Evolutionary conservation across 2,888 invertebrate species (phyloP).

Genomic region (Rosalia funebris): DNA sequence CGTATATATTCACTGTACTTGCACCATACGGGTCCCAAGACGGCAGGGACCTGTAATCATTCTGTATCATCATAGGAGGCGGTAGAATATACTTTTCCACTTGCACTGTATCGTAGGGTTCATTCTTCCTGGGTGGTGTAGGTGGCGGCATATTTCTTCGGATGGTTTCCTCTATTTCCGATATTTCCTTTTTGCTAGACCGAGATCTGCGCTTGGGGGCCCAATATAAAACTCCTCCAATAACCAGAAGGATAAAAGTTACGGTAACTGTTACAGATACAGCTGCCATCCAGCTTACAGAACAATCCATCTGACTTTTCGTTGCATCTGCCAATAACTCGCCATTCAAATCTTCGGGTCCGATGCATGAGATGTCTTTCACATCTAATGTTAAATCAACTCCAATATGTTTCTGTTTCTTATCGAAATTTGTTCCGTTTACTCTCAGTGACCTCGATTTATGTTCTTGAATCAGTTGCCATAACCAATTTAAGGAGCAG

Average conservation of each 20-base stretch:
- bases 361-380: constrained; percentile 69
- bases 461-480: constrained; percentile 72
- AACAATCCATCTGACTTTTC: constrained; percentile 73
- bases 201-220: constrained; percentile 53
- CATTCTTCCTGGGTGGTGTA: constrained; percentile 40
- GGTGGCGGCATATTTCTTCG: constrained; percentile 42
- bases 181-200: constrained; percentile 50
- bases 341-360: constrained; percentile 68
- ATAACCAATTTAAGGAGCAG: constrained; percentile 87
- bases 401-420: constrained; percentile 56
- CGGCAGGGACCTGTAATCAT: constrained; percentile 59
- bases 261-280: constrained; percentile 65
- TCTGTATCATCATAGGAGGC: constrained; percentile 54
- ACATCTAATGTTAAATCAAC: constrained; percentile 66
- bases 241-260: constrained; percentile 54
- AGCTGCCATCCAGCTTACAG: constrained; percentile 71
- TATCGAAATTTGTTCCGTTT: constrained; percentile 44
- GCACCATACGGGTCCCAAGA: constrained; percentile 60
- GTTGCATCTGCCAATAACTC: constrained; percentile 69
- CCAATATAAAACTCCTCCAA: constrained; percentile 57
- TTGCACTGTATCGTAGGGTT: constrained; percentile 52
- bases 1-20: constrained; percentile 56
- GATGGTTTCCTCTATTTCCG: constrained; percentile 40
- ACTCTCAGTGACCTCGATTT: constrained; percentile 41
- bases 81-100: constrained; percentile 58